Evolutionary conservation across 2,888 invertebrate genomes (phyloP).

Genomic region (Toxonevra muliebris): DNA sequence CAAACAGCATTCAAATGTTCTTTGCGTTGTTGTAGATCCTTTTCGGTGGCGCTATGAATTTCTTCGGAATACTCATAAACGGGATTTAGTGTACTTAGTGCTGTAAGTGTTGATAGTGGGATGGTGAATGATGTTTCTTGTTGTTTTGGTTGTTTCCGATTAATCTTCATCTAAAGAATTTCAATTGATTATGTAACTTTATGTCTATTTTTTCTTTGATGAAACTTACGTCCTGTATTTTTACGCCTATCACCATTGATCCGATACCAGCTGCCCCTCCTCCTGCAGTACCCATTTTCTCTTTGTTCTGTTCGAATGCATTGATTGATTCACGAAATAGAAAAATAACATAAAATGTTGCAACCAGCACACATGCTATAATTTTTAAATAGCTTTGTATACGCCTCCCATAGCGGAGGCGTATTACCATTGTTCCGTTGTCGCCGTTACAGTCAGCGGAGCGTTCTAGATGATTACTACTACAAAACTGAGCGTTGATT

Average conservation of each 20-base stretch:
- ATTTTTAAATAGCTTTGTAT: slow-evolving; percentile 60
- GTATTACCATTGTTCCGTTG: slow-evolving; percentile 50
- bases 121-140: too few relatives aligned
- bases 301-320: slow-evolving; percentile 61
- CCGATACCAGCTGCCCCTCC: not conserved
- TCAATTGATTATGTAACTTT: too few relatives aligned
- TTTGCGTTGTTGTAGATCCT: slow-evolving; percentile 67
- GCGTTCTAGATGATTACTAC: slow-evolving; percentile 26
- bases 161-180: too few relatives aligned
- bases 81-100: slow-evolving; percentile 60
- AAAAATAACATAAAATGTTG: slow-evolving; percentile 60
- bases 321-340: slow-evolving; percentile 62
- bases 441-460: too few relatives aligned
- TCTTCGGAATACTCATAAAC: slow-evolving; percentile 66
- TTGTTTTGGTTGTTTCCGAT: too few relatives aligned
- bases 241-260: too few relatives aligned
- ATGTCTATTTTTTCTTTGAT: too few relatives aligned
- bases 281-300: slow-evolving; percentile 31
- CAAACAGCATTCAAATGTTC: slow-evolving; percentile 67
- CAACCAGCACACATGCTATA: slow-evolving; percentile 54
- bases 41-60: slow-evolving; percentile 63
- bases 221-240: too few relatives aligned
- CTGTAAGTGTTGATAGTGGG: not conserved
- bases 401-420: slow-evolving; percentile 58
- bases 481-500: slow-evolving; percentile 22